phyloP scores from a whole-genome alignment of 2,888 invertebrate species.

The Aspidiotus rigidus region DNA sequence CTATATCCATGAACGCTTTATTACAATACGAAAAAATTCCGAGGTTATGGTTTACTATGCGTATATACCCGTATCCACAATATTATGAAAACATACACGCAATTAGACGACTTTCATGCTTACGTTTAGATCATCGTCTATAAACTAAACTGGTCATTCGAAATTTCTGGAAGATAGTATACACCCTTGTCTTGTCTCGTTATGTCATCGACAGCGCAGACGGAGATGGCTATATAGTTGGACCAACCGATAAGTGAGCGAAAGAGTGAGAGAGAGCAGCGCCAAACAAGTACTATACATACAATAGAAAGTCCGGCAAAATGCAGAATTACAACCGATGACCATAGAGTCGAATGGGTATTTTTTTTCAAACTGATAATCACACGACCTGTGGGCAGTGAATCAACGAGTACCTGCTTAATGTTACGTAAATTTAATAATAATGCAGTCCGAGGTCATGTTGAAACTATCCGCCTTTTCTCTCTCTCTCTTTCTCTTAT shows the following conservation, averaged over 20 bases:
- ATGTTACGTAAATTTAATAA: slow-evolving; percentile 18
- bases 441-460: slow-evolving; percentile 7
- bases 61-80: too few species aligned
- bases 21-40: too few species aligned
- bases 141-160: too few species aligned
- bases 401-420: slow-evolving; percentile 3
- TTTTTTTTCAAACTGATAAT: slow-evolving; percentile 1
- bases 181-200: background rate
- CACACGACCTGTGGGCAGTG: slow-evolving; percentile 6
- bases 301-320: slow-evolving; percentile 15
- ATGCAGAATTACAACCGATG: slow-evolving; percentile 17
- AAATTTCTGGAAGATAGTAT: too few species aligned
- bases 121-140: too few species aligned
- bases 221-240: background rate
- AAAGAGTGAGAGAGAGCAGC: background rate
- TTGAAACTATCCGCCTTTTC: background rate
- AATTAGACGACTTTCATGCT: too few species aligned
- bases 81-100: too few species aligned
- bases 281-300: background rate
- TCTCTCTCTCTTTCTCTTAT: too few species aligned
- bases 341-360: slow-evolving; percentile 3
- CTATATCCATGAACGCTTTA: too few species aligned
- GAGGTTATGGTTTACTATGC: too few species aligned
- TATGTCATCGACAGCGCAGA: background rate
- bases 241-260: background rate